Conservation (phyloP, 2,888 invertebrate species). For the Itoplectis maculator region DNA sequence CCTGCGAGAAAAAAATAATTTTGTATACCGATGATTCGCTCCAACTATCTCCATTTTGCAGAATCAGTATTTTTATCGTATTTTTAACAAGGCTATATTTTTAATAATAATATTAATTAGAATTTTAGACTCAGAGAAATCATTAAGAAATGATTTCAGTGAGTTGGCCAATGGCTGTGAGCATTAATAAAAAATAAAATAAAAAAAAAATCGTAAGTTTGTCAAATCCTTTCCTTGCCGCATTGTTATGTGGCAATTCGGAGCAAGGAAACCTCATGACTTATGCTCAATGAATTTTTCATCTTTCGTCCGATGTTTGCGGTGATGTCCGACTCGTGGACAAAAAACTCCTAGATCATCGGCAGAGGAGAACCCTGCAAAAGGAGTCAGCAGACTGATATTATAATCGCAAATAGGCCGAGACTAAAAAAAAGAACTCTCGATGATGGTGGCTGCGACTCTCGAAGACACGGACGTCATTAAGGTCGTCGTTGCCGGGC, state of each 20-base stretch:
- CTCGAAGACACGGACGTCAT: constrained; percentile 74
- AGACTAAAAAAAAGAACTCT: constrained; percentile 65
- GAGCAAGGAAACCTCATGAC: not conserved
- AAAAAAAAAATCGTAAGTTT: not conserved
- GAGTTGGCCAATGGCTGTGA: not conserved
- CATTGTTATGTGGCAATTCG: not conserved
- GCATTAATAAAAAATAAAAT: constrained; percentile 32
- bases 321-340: constrained; percentile 4
- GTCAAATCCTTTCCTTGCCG: not conserved
- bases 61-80: constrained; percentile 34
- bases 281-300: constrained; percentile 28
- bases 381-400: constrained; percentile 13
- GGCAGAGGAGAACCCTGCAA: not conserved
- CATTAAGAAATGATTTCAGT: not conserved
- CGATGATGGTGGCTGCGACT: constrained; percentile 58
- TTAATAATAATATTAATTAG: not conserved
- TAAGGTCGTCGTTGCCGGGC: constrained; percentile 79
- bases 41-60: constrained; percentile 25
- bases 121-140: too few relatives aligned
- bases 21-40: not conserved
- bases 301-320: constrained; percentile 10
- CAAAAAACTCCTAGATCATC: constrained; percentile 50
- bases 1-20: not conserved
- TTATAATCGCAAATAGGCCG: constrained; percentile 70
- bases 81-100: not conserved